Base-by-base conservation (phyloP, 2,888 invertebrate species). In the Drosophila leonis region DNA sequence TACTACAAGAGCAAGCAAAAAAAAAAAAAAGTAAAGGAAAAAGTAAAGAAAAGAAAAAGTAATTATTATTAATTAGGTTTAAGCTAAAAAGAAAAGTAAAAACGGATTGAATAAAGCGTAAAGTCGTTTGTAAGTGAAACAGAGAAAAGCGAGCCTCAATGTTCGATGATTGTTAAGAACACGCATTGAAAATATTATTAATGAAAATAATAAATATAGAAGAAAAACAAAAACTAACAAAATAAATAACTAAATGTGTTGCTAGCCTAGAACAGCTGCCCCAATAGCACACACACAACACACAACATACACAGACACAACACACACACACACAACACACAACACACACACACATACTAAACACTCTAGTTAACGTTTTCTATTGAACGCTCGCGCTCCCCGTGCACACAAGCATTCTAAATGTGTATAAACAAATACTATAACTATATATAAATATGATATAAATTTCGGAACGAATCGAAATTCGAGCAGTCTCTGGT, bases 61-160 rank as follows among this genome's bases (percentile, higher is more conserved):
- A 85, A 49, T 84, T 84, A 83, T 88, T 88, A 83, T 88, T 85
- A 83, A 88, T 78, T 79, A 78, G 70, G 75, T 70, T 65, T 78
- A 78, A 78, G 79, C 7, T 35, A 72, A 69, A 64, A 67, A 69
- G 42, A 71, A 46, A 74, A 71, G 68, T 72, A 73, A 68, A 72
- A 81, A 71, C 65, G 72, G 79, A 80, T 76, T 85, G 82, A 85
- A 87, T 88, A 86, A 84, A 84, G 72, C 66, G 64, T 66, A 77
- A 71, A 78, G 73, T 63, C 71, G 80, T 78, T 80, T 73, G 70
- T 73, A 80, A 73, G 79, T 72, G 81, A 86, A 88, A 54, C 56
- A 62, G 52, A 20, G 60, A 52, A 60, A 46, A 63, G 72, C 57
- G 55, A 82, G 65, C 60, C 75, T 20, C 69, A 75, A 72, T 64